A percentile compares a stretch with the other conserved stretches of the same genome.
phyloP scores from a whole-genome alignment of 2,113 vertebrate genomes.

The Cavia aperea region DNA sequence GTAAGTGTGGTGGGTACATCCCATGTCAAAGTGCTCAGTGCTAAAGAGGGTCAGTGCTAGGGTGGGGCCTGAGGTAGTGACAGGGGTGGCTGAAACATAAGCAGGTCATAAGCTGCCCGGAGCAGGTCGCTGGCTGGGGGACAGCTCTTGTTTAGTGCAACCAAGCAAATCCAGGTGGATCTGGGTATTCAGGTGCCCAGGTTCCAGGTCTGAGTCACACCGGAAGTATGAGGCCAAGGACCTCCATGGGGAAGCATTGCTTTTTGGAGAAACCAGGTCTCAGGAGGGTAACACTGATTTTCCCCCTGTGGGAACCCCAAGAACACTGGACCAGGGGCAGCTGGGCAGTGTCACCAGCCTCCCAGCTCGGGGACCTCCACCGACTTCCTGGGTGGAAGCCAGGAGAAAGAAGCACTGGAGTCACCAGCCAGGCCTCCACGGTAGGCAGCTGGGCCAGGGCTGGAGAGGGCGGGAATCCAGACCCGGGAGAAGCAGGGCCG shows the following conservation, averaged over 20 bases:
- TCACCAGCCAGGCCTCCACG: not conserved
- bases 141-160: not conserved
- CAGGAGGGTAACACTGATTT: not conserved
- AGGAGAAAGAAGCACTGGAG: not conserved
- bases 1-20: too few relatives aligned
- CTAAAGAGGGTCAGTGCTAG: not conserved
- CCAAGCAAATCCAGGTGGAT: not conserved
- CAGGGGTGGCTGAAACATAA: not conserved
- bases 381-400: not conserved
- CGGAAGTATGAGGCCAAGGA: not conserved
- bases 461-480: constrained; percentile 34
- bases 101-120: not conserved
- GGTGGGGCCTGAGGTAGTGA: not conserved
- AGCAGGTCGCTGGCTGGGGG: not conserved
- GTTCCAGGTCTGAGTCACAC: not conserved
- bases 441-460: not conserved
- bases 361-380: not conserved
- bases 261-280: not conserved
- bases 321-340: not conserved
- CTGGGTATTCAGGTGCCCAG: not conserved
- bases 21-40: not conserved
- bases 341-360: not conserved
- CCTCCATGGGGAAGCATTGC: rapidly evolving
- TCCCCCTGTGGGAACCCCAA: not conserved
- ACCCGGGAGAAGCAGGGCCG: not conserved